Percentiles rank a stretch among this genome's conserved stretches.
These are phyloP conservation scores for Pollenia griseotomentosa DNA, from an alignment of 2,888 invertebrate genomes.

Conservation along the genomic window DNA sequence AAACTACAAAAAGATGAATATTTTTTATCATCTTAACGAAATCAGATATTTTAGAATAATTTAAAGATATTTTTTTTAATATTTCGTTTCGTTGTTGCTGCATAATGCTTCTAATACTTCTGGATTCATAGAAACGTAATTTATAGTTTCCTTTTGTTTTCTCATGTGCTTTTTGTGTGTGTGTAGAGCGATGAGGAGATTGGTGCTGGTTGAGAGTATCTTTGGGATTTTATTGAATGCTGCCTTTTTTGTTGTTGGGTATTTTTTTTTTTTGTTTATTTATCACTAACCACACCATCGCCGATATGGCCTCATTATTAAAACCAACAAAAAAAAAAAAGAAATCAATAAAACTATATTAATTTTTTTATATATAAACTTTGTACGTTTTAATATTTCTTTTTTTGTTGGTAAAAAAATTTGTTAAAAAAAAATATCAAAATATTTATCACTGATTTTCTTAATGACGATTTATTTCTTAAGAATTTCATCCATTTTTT, in stretches of 20 bases:
- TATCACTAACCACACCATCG: slow-evolving; percentile 63
- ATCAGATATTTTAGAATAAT: slow-evolving; percentile 80
- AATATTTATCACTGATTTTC: slow-evolving; percentile 72
- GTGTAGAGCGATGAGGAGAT: background rate
- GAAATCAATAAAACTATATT: slow-evolving; percentile 82
- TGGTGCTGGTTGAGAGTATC: slow-evolving; percentile 49
- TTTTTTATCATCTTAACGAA: slow-evolving; percentile 82
- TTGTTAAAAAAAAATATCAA: slow-evolving; percentile 58
- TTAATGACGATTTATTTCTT: slow-evolving; percentile 73
- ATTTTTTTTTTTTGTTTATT: slow-evolving; percentile 57
- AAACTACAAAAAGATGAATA: slow-evolving; percentile 74
- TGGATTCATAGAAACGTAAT: slow-evolving; percentile 82
- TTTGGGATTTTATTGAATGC: slow-evolving; percentile 40
- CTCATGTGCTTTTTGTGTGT: slow-evolving; percentile 55
- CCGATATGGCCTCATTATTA: slow-evolving; percentile 78
- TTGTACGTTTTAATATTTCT: slow-evolving; percentile 48
- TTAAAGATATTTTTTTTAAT: slow-evolving; percentile 58
- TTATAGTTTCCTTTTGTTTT: slow-evolving; percentile 82
- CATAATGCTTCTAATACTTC: slow-evolving; percentile 70
- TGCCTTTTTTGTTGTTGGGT: slow-evolving; percentile 19
- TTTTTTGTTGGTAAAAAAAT: slow-evolving; percentile 60
- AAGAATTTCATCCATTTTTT: slow-evolving; percentile 60
- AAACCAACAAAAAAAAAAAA: slow-evolving; percentile 64
- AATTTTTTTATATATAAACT: slow-evolving; percentile 69
- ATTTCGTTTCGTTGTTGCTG: slow-evolving; percentile 32